Evolutionary conservation across 2,113 vertebrate genomes (phyloP).

Genomic region (Orcinus orca): DNA sequence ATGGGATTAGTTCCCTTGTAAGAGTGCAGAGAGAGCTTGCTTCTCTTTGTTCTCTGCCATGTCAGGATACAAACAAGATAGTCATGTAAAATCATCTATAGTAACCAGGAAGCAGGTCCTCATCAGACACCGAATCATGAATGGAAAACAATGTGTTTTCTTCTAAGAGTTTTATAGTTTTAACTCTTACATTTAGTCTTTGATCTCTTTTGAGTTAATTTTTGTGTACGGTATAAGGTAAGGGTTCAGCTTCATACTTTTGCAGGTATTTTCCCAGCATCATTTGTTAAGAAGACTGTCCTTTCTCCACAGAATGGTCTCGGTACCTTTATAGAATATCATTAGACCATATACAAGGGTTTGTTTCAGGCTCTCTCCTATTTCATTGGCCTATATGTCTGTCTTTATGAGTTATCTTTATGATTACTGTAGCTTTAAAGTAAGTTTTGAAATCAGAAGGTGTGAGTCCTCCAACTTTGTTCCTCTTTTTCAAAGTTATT

Average conservation of each 20-base stretch:
- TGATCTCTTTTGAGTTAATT: neutral
- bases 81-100: too few relatives aligned
- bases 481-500: neutral
- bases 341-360: neutral
- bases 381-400: neutral
- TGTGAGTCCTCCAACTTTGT: neutral
- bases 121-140: neutral
- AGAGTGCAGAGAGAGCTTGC: neutral
- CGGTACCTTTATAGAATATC: neutral
- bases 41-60: neutral
- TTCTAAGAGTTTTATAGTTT: neutral
- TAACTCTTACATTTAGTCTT: neutral
- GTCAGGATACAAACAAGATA: neutral
- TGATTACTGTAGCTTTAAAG: neutral
- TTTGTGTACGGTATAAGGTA: neutral
- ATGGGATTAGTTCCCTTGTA: neutral
- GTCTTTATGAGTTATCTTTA: neutral
- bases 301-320: neutral
- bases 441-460: conserved; percentile 18
- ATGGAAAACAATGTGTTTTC: neutral
- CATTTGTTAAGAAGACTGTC: neutral
- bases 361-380: neutral
- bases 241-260: neutral
- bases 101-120: neutral
- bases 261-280: neutral